phyloP scores from a whole-genome alignment of 30 jellyfish, hydroid and myxozoan species.

The Pelagia noctiluca region DNA sequence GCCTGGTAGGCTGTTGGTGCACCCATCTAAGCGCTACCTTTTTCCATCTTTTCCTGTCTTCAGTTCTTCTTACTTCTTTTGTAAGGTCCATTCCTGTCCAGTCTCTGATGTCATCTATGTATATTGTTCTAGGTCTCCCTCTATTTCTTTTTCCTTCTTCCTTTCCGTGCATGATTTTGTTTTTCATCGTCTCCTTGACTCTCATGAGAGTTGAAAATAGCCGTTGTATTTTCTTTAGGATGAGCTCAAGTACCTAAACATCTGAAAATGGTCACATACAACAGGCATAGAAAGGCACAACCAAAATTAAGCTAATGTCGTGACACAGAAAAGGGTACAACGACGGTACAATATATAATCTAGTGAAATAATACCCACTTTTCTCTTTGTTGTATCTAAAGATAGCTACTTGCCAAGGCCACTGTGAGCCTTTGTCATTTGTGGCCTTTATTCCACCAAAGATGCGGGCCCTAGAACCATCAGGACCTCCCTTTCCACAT shows the following conservation, averaged over 20 bases:
- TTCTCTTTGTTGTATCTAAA: background rate
- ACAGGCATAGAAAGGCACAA: background rate
- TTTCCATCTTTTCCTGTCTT: background rate
- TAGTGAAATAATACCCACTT: background rate
- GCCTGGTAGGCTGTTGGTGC: conserved; percentile 8
- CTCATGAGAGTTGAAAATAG: too few species aligned
- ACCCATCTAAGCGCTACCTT: background rate
- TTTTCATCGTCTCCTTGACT: too few species aligned
- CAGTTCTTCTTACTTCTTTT: background rate
- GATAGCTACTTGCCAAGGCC: conserved; percentile 84
- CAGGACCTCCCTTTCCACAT: conserved; percentile 60
- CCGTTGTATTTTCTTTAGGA: too few species aligned
- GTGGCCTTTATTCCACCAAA: conserved; percentile 26
- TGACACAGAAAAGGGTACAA: background rate
- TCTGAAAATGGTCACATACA: background rate
- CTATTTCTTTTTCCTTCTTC: background rate
- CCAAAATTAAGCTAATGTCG: background rate
- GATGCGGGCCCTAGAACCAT: conserved; percentile 34
- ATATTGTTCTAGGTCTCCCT: background rate
- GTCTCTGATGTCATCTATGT: background rate
- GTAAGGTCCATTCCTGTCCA: background rate
- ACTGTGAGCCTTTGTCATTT: conserved; percentile 16
- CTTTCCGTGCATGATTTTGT: too few species aligned
- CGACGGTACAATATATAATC: background rate
- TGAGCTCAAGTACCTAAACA: background rate